Percentiles rank a stretch among this genome's conserved stretches.
Conservation (phyloP, 2,888 invertebrate genomes). For the Leistus spinibarbis region DNA sequence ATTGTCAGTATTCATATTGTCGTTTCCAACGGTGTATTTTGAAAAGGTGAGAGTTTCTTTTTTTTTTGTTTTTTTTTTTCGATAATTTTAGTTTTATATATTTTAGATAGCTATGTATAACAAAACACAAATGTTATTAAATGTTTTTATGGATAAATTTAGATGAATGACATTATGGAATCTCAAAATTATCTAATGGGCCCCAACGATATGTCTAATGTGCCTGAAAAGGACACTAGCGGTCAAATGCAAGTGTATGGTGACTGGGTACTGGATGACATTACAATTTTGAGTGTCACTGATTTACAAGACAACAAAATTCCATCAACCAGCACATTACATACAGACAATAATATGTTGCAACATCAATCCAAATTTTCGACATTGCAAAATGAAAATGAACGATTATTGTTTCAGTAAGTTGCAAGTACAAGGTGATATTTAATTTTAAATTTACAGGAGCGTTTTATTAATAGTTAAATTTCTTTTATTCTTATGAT, state of each 20-base stretch:
- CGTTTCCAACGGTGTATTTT: too few species aligned
- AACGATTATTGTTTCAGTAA: neutral
- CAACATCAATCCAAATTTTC: neutral
- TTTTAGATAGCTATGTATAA: neutral
- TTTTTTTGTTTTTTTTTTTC: too few species aligned
- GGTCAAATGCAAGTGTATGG: neutral
- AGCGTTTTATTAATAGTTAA: conserved; percentile 48
- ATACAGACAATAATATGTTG: neutral
- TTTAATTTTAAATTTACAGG: conserved; percentile 45
- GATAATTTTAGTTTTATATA: too few species aligned
- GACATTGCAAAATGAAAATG: neutral
- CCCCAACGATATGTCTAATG: neutral
- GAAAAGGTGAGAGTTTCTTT: too few species aligned
- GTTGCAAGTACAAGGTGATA: too few species aligned
- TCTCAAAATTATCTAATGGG: neutral
- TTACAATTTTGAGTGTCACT: neutral
- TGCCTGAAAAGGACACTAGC: neutral
- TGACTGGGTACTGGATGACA: neutral
- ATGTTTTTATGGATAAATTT: neutral
- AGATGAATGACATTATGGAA: neutral
- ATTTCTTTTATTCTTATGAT: conserved; percentile 51
- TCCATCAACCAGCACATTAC: neutral
- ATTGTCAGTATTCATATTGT: too few species aligned
- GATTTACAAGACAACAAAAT: neutral
- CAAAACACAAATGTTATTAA: neutral